A percentile compares a stretch with the other conserved stretches of the same genome.
Evolutionary conservation across 53 echinoderm and acorn worm species (phyloP).

Genomic region (Antedon mediterranea): DNA sequence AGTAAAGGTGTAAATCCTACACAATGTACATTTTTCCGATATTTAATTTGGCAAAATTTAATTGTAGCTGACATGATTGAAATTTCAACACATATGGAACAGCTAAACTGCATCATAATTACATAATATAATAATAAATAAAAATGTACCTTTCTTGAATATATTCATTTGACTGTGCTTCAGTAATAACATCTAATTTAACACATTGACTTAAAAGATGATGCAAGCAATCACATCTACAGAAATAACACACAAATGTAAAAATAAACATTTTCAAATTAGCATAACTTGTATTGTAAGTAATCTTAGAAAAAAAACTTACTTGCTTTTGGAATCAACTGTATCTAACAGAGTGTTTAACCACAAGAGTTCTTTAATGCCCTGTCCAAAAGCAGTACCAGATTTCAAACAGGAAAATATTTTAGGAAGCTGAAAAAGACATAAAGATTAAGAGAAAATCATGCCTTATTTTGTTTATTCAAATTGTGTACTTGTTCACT

Average conservation of each 20-base stretch:
- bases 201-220: constrained; percentile 59
- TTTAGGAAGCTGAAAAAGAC: constrained; percentile 40
- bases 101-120: too few species aligned
- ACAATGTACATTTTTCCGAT: too few species aligned
- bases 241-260: not conserved
- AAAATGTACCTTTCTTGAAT: constrained; percentile 39
- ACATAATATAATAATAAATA: not conserved
- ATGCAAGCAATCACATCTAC: constrained; percentile 73
- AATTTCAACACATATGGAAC: too few species aligned
- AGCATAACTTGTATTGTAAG: too few species aligned
- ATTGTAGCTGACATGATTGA: too few species aligned
- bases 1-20: too few species aligned
- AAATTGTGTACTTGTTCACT: too few species aligned
- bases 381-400: constrained; percentile 16
- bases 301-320: constrained; percentile 1
- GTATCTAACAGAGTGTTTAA: constrained; percentile 59
- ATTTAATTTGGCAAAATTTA: too few species aligned
- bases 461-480: too few species aligned
- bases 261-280: not conserved
- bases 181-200: constrained; percentile 40
- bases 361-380: constrained; percentile 45
- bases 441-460: not conserved
- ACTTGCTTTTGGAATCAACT: constrained; percentile 64
- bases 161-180: constrained; percentile 43
- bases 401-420: constrained; percentile 50